Evolutionary conservation across 2,797 vertebrate species (phyloP).

Genomic region (Zalophus californianus): DNA sequence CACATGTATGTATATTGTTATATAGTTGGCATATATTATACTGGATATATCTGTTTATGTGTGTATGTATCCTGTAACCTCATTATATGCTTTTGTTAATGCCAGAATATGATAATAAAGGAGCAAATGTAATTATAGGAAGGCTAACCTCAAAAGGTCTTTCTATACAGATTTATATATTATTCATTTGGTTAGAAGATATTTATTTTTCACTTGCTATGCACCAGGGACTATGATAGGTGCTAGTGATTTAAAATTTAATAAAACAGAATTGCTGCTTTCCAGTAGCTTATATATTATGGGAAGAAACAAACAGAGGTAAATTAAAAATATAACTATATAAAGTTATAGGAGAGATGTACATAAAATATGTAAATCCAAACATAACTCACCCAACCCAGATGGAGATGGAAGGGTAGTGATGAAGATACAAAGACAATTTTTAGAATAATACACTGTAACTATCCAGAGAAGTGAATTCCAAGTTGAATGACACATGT

Average conservation of each 20-base stretch:
- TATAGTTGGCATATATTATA: background rate
- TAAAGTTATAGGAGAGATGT: background rate
- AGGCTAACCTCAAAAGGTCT: background rate
- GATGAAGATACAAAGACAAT: background rate
- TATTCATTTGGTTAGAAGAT: background rate
- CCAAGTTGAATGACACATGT: background rate
- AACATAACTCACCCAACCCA: background rate
- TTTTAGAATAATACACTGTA: background rate
- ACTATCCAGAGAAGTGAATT: background rate
- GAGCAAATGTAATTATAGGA: background rate
- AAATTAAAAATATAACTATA: conserved; percentile 54
- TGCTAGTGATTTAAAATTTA: conserved; percentile 58
- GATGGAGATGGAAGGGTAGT: background rate
- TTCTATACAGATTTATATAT: conserved; percentile 29
- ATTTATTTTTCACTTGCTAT: conserved; percentile 50
- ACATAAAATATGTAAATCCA: background rate
- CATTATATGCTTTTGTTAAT: background rate
- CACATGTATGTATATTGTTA: background rate
- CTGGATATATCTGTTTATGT: background rate
- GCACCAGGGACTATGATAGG: background rate
- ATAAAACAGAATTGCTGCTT: conserved; percentile 51
- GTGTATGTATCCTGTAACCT: background rate
- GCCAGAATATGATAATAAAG: background rate
- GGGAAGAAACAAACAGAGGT: conserved; percentile 27
- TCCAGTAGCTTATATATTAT: conserved; percentile 8